phyloP scores from a whole-genome alignment of 1,140 invertebrate species.

The Berghia stephanieae region DNA sequence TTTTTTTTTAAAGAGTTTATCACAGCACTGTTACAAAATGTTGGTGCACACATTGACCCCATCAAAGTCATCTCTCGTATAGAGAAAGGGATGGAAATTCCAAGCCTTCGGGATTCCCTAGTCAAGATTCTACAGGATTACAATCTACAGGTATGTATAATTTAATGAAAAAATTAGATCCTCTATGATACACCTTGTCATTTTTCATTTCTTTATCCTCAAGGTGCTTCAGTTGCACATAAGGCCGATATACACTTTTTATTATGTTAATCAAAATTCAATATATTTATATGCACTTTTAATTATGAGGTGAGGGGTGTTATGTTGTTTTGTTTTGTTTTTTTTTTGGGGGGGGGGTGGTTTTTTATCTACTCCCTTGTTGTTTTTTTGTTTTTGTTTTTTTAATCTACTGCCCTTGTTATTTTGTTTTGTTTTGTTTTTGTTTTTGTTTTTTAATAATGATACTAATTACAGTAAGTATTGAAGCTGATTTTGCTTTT shows the following conservation, averaged over 20 bases:
- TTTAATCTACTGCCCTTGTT: neutral
- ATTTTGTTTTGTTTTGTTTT: neutral
- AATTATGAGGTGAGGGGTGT: no score
- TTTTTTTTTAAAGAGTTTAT: slow-evolving; percentile 74
- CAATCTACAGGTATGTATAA: slow-evolving; percentile 88
- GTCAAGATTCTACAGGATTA: slow-evolving; percentile 97
- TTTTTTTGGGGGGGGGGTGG: neutral
- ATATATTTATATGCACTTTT: no score
- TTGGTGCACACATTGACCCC: slow-evolving; percentile 91
- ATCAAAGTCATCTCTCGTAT: slow-evolving; percentile 87
- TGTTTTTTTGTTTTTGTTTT: neutral
- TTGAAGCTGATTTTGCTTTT: neutral
- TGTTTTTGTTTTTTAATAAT: neutral
- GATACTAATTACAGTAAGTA: neutral
- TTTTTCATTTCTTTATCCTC: neutral
- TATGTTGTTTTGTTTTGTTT: neutral
- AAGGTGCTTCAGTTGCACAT: neutral
- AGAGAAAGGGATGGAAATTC: slow-evolving; percentile 83
- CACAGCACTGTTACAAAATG: slow-evolving; percentile 80
- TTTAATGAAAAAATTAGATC: neutral
- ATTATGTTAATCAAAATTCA: neutral
- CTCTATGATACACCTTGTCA: neutral
- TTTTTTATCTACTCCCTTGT: neutral
- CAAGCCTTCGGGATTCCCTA: slow-evolving; percentile 87
- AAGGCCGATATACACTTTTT: neutral